Evolutionary conservation across 2,797 vertebrate species (phyloP).

Genomic region (Melanotaenia parkinsoni): DNA sequence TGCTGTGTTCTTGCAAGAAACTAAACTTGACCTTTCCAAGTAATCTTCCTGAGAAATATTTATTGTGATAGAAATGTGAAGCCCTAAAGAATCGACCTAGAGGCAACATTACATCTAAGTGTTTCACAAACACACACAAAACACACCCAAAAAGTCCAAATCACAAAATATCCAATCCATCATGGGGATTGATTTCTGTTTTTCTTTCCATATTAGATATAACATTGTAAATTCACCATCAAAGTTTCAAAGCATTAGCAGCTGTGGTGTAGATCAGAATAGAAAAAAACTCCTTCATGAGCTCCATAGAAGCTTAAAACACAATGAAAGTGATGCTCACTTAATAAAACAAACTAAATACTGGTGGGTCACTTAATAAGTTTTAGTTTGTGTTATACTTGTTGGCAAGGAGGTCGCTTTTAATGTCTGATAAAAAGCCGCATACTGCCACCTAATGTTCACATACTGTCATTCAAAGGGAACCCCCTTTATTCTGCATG

Average conservation of each 20-base stretch:
- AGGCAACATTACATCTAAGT: not conserved
- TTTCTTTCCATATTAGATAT: not conserved
- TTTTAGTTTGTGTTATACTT: not conserved
- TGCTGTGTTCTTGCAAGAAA: not conserved
- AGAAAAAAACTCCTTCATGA: not conserved
- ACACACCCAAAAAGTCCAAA: not conserved
- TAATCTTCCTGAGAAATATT: not conserved
- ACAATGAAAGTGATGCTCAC: no score
- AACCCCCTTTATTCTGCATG: constrained; percentile 15
- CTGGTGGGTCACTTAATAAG: not conserved
- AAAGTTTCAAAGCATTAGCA: not conserved
- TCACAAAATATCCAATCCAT: not conserved
- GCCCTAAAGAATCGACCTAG: not conserved
- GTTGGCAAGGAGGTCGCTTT: not conserved
- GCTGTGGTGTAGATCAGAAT: not conserved
- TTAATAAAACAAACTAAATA: not conserved
- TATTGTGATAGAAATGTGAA: not conserved
- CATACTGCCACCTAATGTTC: constrained; percentile 75
- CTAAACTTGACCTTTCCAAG: not conserved
- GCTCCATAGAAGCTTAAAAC: not conserved
- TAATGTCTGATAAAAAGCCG: constrained; percentile 50
- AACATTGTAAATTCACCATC: not conserved
- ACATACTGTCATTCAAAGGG: constrained; percentile 27
- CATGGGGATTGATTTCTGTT: not conserved
- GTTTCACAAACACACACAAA: not conserved